phyloP scores from a whole-genome alignment of 2,113 vertebrate species.

The Chloebia gouldiae region DNA sequence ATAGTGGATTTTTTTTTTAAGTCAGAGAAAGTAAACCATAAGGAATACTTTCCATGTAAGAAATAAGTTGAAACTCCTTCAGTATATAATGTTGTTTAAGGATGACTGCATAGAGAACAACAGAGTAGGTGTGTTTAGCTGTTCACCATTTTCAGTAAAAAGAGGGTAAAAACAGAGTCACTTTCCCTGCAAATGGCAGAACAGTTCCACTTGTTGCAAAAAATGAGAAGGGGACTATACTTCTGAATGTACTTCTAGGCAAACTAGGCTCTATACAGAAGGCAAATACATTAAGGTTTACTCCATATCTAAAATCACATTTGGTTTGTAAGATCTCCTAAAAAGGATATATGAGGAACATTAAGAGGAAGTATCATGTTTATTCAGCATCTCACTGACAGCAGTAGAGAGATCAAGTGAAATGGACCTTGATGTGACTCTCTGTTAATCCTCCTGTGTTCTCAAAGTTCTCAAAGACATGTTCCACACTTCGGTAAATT shows the following conservation, averaged over 20 bases:
- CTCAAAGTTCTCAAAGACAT: not conserved
- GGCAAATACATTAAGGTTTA: not conserved
- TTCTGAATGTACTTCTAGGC: not conserved
- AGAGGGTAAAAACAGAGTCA: rapidly evolving
- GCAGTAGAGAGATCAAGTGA: not conserved
- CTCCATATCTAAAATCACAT: not conserved
- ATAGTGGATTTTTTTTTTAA: not conserved
- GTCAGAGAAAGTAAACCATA: not conserved
- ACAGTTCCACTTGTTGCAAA: not conserved
- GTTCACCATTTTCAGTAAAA: not conserved
- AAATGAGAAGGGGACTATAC: not conserved
- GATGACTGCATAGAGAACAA: not conserved
- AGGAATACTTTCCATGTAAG: not conserved
- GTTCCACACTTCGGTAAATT: not conserved
- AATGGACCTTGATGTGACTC: not conserved
- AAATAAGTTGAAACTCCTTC: not conserved
- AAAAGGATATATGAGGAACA: not conserved
- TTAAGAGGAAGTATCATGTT: not conserved
- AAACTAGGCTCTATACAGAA: not conserved
- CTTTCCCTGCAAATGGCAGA: not conserved
- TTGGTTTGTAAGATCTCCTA: not conserved
- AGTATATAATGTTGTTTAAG: not conserved
- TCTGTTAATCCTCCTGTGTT: not conserved
- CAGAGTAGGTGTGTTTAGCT: not conserved
- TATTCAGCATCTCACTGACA: not conserved